Base-by-base conservation (phyloP, 2,888 invertebrate genomes). In the Plutella xylostella region DNA sequence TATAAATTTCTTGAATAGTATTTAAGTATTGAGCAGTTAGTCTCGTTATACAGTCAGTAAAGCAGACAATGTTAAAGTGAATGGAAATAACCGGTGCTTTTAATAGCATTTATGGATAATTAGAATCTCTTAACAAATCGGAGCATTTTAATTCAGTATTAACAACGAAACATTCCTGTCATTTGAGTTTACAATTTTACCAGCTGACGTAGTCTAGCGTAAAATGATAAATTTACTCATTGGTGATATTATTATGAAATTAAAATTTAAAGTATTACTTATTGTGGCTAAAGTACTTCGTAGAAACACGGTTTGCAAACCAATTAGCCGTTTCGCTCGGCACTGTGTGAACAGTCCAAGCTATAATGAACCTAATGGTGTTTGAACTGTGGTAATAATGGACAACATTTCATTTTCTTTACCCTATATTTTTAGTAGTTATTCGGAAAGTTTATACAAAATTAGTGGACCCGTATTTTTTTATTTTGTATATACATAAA, bases 121-220 rank as follows among this genome's bases (percentile, higher is more conserved):
- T 41, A 20, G 14, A 30, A 38, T 34, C 33, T 42, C 37, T 37
- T 31, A 18, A 18, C 21, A 42, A 43, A 45, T 38, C 21, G 41
- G 44, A 44, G 40, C 44, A 44, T 47, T 43, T 43, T 14, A 47
- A 52, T 63, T 68, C 75, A 77, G 74, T 78, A 78, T 78, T 79
- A 74, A 60, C 58, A 68, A 71, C 69, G 63, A 71, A 67, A 82
- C 80, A 82, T 83, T 82, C 82, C 80, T 79, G 52, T 63, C 71
- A 69, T 74, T 72, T 65, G 75, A 74, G 70, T 71, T 69, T 56
- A 58, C 58, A 55, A 55, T 59, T 68, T 65, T 69, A 60, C 64
- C 61, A 15, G 43, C 52, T 51, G 68, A 69, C 70, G 50, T 59
- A 62, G 71, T 73, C 66, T 59, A 56, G 56, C 63, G 55, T 55